These are phyloP conservation scores for Campaea margaritaria DNA, from an alignment of 2,888 invertebrate genomes.

Conservation along the genomic window DNA sequence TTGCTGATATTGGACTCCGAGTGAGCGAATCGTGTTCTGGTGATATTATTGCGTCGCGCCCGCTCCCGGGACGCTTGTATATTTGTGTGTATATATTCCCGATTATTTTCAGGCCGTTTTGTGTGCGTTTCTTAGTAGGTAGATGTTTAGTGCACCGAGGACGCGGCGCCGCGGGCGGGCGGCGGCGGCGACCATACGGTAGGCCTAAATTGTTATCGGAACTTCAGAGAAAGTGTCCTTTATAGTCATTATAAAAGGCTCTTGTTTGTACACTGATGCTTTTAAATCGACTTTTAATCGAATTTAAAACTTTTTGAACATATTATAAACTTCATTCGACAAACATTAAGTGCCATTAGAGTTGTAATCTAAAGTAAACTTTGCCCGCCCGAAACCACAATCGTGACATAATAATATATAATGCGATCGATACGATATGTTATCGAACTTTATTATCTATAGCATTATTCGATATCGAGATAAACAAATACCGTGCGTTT, in stretches of 20 bases:
- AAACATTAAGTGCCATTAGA: constrained; percentile 6
- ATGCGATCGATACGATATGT: constrained; percentile 72
- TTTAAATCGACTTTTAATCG: constrained; percentile 37
- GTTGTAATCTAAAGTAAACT: constrained; percentile 41
- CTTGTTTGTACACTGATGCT: constrained; percentile 66
- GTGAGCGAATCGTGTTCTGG: constrained; percentile 82
- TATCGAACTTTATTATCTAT: constrained; percentile 66
- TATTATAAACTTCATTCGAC: background rate
- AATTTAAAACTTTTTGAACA: constrained; percentile 21
- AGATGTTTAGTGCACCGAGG: constrained; percentile 67
- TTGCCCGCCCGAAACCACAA: constrained; percentile 59
- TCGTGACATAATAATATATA: constrained; percentile 63
- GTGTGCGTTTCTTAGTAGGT: constrained; percentile 74
- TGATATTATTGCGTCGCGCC: constrained; percentile 64
- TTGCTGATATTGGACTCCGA: constrained; percentile 75
- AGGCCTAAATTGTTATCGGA: constrained; percentile 73
- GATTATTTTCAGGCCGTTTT: constrained; percentile 62
- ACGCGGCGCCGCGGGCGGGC: constrained; percentile 58
- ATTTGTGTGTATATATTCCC: constrained; percentile 79
- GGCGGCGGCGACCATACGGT: constrained; percentile 58
- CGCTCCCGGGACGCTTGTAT: constrained; percentile 59
- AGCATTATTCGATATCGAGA: constrained; percentile 52
- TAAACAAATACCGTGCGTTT: constrained; percentile 53
- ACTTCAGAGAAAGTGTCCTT: constrained; percentile 75
- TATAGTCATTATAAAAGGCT: constrained; percentile 61